Base-by-base conservation (phyloP, 2,888 invertebrate species). In the Helicoverpa assulta region DNA sequence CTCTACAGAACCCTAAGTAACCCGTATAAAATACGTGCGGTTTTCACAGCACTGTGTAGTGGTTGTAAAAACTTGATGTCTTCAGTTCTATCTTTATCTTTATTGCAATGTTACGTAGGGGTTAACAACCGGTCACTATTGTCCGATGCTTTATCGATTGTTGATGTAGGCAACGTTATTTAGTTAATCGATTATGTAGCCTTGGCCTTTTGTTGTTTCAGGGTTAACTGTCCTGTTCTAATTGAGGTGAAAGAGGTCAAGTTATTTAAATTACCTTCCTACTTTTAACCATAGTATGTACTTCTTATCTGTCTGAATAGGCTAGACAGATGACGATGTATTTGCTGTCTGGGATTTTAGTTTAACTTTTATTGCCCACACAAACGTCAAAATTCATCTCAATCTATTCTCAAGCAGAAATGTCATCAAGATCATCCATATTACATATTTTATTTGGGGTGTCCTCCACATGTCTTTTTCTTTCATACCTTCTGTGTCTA, bases 11-110 rank as follows among this genome's bases (percentile, higher is more conserved):
- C 69, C 73, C 61, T 51, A 66, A 70, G 55, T 67, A 54, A 64
- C 51, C 29, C 37, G 58, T 33, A 63, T 53, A 52, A 40, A 61
- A 55, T 67, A 67, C 65, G 18, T 52, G 69, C 53, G 43, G 75
- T 75, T 72, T 71, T 62, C 75, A 62, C 61, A 63, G 53, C 61
- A 78, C 29, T 65, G 50, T 16, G n/a, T 56, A n/a, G 70, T 47
- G 14, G 50, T 50, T 52, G 40, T 67, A 78, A 82, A 74, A 82
- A 76, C 51, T 67, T 56, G 53, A 67, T 33, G 51, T 65, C 12
- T 63, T 64, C 47, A 62, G 52, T 66, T 43, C 19, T 52, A 10
- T 62, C 59, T 64, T 18, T 69, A 47, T 65, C 62, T 64, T 18
- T 69, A 47, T 19, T 21, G 52, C 21, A 55, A 62, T 51, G 18